A percentile compares a stretch with the other conserved stretches of the same genome.
These are phyloP conservation scores for Xylota sylvarum DNA, from an alignment of 2,888 invertebrate genomes.

Conservation along the genomic window DNA sequence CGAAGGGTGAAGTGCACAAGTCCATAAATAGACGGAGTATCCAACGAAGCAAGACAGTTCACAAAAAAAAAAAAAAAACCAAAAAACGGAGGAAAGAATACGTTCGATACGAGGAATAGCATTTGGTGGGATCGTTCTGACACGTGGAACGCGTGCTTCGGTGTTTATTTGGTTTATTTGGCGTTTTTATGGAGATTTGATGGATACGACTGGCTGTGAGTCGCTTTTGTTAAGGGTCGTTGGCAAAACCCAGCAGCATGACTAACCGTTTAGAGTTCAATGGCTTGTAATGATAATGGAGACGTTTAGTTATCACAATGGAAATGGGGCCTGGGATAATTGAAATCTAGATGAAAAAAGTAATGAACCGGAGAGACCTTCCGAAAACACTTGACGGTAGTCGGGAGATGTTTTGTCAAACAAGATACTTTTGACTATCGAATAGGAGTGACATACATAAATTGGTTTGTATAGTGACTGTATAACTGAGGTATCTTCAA, in stretches of 20 bases:
- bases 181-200: conserved; percentile 67
- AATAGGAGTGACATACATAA: too few species aligned
- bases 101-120: conserved; percentile 40
- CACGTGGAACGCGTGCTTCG: conserved; percentile 69
- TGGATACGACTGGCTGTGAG: conserved; percentile 63
- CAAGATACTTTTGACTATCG: too few species aligned
- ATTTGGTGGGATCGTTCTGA: conserved; percentile 58
- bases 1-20: conserved; percentile 63
- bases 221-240: conserved; percentile 64
- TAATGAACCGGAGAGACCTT: conserved; percentile 61
- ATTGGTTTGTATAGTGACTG: too few species aligned
- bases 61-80: conserved; percentile 14
- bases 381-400: not conserved
- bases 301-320: conserved; percentile 63
- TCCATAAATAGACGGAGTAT: conserved; percentile 72
- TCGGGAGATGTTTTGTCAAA: not conserved
- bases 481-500: too few species aligned
- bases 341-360: conserved; percentile 28
- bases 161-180: conserved; percentile 68
- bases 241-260: conserved; percentile 54
- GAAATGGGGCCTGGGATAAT: conserved; percentile 39
- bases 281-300: conserved; percentile 66
- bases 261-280: conserved; percentile 72
- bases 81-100: not conserved
- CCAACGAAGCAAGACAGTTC: conserved; percentile 61